Evolutionary conservation across 1,140 invertebrate species (phyloP).

Genomic region (Coenobita brevimanus): DNA sequence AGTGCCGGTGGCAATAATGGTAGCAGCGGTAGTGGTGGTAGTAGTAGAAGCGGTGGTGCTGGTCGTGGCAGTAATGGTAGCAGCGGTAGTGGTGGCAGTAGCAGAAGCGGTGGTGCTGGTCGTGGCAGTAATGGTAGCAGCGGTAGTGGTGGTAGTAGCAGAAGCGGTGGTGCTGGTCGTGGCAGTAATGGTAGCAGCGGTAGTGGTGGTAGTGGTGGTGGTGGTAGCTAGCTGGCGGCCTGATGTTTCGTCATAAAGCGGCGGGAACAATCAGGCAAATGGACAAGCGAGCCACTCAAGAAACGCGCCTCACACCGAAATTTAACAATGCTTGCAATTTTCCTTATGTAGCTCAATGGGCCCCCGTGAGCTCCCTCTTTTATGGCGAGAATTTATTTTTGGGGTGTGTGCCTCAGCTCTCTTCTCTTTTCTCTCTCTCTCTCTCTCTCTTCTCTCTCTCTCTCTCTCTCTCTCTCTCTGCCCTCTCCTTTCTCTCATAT

Average conservation of each 20-base stretch:
- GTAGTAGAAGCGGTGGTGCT: no score
- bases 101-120: no score
- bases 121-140: no score
- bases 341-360: conserved; percentile 63
- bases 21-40: no score
- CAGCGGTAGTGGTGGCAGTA: no score
- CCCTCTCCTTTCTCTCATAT: neutral
- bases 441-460: conserved; percentile 19
- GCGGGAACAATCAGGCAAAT: conserved; percentile 65
- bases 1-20: no score
- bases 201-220: conserved; percentile 52
- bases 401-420: neutral
- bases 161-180: conserved; percentile 8
- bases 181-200: neutral
- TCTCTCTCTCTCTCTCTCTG: neutral
- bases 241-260: conserved; percentile 66
- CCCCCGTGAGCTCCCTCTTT: conserved; percentile 36
- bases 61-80: no score
- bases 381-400: conserved; percentile 53
- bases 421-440: neutral
- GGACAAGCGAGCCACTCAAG: conserved; percentile 66
- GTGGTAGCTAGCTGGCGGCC: conserved; percentile 44
- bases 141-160: no score
- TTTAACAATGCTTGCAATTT: conserved; percentile 67
- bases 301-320: conserved; percentile 63